phyloP scores from a whole-genome alignment of 2,113 vertebrate species.

The Morone saxatilis region DNA sequence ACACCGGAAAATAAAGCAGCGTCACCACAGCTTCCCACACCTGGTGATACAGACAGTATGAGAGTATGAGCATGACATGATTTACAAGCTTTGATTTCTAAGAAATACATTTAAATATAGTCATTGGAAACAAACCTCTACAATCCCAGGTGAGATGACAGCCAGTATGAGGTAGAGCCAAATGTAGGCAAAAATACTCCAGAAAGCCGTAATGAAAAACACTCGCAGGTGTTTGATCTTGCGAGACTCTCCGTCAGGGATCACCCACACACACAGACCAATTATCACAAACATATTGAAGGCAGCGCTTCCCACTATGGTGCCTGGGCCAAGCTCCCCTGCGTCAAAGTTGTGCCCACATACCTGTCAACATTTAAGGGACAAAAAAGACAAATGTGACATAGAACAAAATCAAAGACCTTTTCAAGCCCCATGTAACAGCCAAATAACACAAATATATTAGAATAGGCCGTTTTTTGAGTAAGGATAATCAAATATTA shows the following conservation, averaged over 20 bases:
- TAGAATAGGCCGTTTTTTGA: no score
- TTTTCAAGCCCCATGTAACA: background rate
- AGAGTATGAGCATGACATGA: background rate
- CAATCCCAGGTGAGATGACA: slow-evolving; percentile 92
- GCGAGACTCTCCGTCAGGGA: slow-evolving; percentile 91
- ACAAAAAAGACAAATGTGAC: background rate
- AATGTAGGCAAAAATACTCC: slow-evolving; percentile 98
- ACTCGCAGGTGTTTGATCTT: slow-evolving; percentile 94
- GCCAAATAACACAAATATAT: no score
- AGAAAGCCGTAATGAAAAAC: slow-evolving; percentile 94
- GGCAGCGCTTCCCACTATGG: slow-evolving; percentile 95
- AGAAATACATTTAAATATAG: background rate
- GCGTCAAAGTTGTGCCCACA: slow-evolving; percentile 95
- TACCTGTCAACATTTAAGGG: slow-evolving; percentile 77
- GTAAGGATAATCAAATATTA: no score
- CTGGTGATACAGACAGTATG: slow-evolving; percentile 45
- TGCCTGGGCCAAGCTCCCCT: slow-evolving; percentile 91
- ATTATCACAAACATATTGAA: slow-evolving; percentile 99
- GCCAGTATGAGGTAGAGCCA: slow-evolving; percentile 97
- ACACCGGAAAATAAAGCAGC: slow-evolving; percentile 92
- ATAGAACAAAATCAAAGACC: background rate
- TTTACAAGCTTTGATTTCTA: background rate
- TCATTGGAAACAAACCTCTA: slow-evolving; percentile 81
- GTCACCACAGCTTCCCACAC: slow-evolving; percentile 96
- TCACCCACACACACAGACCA: slow-evolving; percentile 91